Evolutionary conservation across 2,113 vertebrate genomes (phyloP).

Genomic region (Onychostoma macrolepis): DNA sequence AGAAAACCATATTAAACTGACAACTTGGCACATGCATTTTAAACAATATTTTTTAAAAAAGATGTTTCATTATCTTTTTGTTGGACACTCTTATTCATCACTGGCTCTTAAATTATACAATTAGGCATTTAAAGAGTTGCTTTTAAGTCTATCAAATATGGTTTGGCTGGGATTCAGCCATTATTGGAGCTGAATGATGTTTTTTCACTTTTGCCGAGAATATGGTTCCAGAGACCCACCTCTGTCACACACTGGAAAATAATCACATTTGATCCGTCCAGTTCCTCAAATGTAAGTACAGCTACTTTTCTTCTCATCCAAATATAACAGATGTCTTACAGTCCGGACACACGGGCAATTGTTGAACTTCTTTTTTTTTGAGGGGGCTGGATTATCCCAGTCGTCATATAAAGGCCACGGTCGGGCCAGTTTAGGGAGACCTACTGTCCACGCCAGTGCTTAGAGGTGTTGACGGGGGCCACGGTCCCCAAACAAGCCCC

Average conservation of each 20-base stretch:
- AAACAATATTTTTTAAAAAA: background rate
- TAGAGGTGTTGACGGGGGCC: constrained; percentile 67
- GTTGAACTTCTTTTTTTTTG: constrained; percentile 42
- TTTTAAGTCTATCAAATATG: constrained; percentile 37
- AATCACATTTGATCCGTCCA: constrained; percentile 56
- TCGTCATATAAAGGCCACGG: constrained; percentile 62
- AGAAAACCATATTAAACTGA: background rate
- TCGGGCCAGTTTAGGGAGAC: constrained; percentile 53
- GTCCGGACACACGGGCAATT: constrained; percentile 47
- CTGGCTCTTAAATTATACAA: background rate
- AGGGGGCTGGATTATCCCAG: constrained; percentile 53
- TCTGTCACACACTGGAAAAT: constrained; percentile 39
- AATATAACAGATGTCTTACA: constrained; percentile 36
- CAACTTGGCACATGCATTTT: background rate
- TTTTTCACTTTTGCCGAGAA: background rate
- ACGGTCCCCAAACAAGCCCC: constrained; percentile 58
- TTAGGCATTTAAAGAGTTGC: background rate
- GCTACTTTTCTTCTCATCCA: constrained; percentile 13
- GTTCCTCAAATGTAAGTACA: constrained; percentile 22
- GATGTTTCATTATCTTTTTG: constrained; percentile 5
- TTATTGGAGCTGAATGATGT: background rate
- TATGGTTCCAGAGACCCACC: constrained; percentile 6
- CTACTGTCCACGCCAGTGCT: constrained; percentile 46
- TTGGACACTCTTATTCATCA: constrained; percentile 1
- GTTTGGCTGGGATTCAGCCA: background rate